phyloP scores from a whole-genome alignment of 2,888 invertebrate genomes.

The Harpagoxenus sublaevis region DNA sequence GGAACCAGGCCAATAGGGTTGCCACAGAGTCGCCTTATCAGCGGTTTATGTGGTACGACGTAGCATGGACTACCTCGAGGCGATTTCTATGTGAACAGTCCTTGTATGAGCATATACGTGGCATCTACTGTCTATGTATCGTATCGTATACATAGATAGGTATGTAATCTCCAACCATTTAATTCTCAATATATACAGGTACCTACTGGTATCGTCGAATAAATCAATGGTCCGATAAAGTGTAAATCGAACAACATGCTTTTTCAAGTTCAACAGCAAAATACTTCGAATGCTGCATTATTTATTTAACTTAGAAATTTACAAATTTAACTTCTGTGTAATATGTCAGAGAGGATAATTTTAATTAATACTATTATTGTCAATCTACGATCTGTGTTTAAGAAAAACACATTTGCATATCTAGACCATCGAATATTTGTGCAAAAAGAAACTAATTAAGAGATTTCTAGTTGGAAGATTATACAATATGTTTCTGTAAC shows the following conservation, averaged over 20 bases:
- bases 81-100: slow-evolving; percentile 62
- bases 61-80: slow-evolving; percentile 59
- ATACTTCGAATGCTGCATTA: neutral
- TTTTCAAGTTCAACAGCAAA: slow-evolving; percentile 9
- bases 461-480: neutral
- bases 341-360: neutral
- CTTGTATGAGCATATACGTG: slow-evolving; percentile 50
- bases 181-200: slow-evolving; percentile 54
- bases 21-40: slow-evolving; percentile 74
- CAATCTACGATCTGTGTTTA: neutral
- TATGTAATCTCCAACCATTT: slow-evolving; percentile 56
- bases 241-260: slow-evolving; percentile 4
- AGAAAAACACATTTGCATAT: neutral
- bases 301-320: slow-evolving; percentile 16
- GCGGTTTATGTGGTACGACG: slow-evolving; percentile 71
- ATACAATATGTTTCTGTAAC: neutral
- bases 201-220: slow-evolving; percentile 36
- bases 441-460: neutral
- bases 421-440: neutral
- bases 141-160: slow-evolving; percentile 43
- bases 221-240: slow-evolving; percentile 48
- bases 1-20: slow-evolving; percentile 60
- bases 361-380: neutral
- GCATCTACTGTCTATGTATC: slow-evolving; percentile 33
- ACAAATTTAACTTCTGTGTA: neutral